Conservation (phyloP, 2,113 vertebrate species). For the Acrocephalus arundinaceus region DNA sequence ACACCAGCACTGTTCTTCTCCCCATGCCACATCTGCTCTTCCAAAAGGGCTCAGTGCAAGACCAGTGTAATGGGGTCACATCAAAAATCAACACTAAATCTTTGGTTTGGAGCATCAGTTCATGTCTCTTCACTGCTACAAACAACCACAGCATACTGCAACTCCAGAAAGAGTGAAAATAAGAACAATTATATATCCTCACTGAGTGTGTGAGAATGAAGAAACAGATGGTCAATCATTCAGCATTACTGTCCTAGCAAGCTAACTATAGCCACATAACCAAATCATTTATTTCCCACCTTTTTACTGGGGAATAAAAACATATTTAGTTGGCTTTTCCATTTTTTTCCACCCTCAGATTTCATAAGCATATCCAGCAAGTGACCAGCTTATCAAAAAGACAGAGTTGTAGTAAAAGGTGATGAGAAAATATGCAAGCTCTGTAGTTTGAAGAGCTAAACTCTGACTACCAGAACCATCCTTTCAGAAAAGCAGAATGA, state of each 20-base stretch:
- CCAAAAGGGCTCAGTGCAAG: not conserved
- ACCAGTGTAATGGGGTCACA: fast-evolving
- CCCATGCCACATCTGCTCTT: not conserved
- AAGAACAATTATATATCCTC: not conserved
- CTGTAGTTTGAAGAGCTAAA: not conserved
- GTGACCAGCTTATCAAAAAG: not conserved
- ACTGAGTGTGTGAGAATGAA: not conserved
- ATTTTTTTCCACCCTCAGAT: not conserved
- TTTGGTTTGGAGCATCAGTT: not conserved
- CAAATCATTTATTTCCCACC: not conserved
- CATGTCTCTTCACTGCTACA: not conserved
- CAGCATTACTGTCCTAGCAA: not conserved
- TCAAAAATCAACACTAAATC: not conserved
- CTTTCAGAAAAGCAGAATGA: not conserved
- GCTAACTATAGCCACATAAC: not conserved
- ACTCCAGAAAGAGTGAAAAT: not conserved
- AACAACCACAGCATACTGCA: not conserved
- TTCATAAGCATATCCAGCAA: not conserved
- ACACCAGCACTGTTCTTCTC: not conserved
- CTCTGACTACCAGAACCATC: not conserved
- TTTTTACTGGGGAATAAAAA: not conserved
- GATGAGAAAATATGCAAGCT: not conserved
- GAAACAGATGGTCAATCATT: not conserved
- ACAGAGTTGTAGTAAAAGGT: not conserved
- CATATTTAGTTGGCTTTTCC: not conserved